phyloP scores from a whole-genome alignment of 2,888 invertebrate genomes.

The Molorchus minor region DNA sequence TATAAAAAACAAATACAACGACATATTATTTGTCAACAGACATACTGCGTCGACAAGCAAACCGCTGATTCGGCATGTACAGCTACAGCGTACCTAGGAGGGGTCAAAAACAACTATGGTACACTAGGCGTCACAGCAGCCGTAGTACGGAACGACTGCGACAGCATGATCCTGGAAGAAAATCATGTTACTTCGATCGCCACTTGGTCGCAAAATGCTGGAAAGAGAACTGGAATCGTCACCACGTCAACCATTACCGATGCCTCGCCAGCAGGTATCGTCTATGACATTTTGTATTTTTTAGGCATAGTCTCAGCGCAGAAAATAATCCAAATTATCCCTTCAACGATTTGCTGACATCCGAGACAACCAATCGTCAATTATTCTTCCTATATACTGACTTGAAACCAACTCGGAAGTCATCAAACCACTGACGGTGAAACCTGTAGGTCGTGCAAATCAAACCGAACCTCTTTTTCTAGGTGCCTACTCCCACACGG shows the following conservation, averaged over 20 bases:
- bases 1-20: not conserved
- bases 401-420: too few relatives aligned
- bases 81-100: conserved; percentile 81
- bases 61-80: conserved; percentile 87
- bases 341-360: too few relatives aligned
- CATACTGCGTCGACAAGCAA: conserved; percentile 70
- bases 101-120: conserved; percentile 80
- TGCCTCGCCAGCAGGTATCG: conserved; percentile 73
- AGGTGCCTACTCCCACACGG: conserved; percentile 76
- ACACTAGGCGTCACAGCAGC: conserved; percentile 79
- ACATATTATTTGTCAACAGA: not conserved
- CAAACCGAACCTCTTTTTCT: too few relatives aligned
- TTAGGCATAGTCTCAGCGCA: too few relatives aligned
- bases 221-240: conserved; percentile 74
- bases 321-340: too few relatives aligned
- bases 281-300: not conserved
- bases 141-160: conserved; percentile 72
- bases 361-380: too few relatives aligned
- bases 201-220: conserved; percentile 74
- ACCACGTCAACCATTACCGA: conserved; percentile 84
- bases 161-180: conserved; percentile 64
- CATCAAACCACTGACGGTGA: too few relatives aligned
- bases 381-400: too few relatives aligned
- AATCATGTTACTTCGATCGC: conserved; percentile 75
- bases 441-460: too few relatives aligned